Evolutionary conservation across 2,888 invertebrate genomes (phyloP), one percentile per base, ranked within the genome.

Genomic region (Asteroscopus sphinx): DNA sequence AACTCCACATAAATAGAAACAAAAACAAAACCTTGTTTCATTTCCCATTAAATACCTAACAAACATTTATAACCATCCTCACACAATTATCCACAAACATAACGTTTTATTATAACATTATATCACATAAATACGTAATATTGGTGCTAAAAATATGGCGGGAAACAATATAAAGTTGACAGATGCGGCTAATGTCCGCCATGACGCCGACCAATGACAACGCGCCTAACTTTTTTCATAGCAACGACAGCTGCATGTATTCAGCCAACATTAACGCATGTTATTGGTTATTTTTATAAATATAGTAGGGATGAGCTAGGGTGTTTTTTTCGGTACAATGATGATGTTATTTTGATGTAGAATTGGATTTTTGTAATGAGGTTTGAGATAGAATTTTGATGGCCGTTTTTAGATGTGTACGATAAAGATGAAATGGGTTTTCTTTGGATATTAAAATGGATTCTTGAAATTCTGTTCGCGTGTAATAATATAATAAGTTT

Each of bases 201-300:
- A 85, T 85, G 79, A 76, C 60, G 61, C 69, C 85, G 74, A 73
- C 91, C 91, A 90, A 90, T 90, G 76, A 82, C 73, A 81, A 76
- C 71, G 56, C 74, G 67, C 65, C 75, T 79, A 82, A 77, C 80
- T 86, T 90, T 90, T 89, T 90, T 85, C 83, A 80, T 83, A 75
- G 77, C 77, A 77, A 77, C 86, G 84, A 87, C 91, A 91, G 89
- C 91, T 91, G 91, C 88, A 68, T 58, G 76, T 80, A 77, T 85
- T 85, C 88, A 77, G 82, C 83, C 84, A 79, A 76, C 79, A 88
- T 88, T 87, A 90, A 84, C 84, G 86, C 87, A 83, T 85, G 87
- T 91, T 91, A 90, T 90, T 90, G 90, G 89, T 81, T 84, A 86
- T 89, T 91, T 90, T 89, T 90, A 85, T 87, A 85, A 87, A 82